These are phyloP conservation scores for Cataglyphis livida DNA, from an alignment of 2,888 invertebrate genomes.

Conservation along the genomic window DNA sequence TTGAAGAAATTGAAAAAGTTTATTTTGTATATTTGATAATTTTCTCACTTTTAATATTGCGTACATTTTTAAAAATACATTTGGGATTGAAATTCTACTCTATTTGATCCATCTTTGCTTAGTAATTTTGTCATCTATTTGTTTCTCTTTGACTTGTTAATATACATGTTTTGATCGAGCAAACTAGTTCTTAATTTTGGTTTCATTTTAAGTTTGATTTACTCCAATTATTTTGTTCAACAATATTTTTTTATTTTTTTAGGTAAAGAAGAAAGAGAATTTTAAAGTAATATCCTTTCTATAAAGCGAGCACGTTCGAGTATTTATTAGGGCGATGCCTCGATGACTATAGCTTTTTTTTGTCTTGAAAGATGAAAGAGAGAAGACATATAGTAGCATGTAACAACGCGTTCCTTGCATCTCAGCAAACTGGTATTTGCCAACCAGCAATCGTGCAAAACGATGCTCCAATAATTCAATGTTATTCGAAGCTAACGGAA, in stretches of 20 bases:
- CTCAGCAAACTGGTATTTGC: conserved; percentile 62
- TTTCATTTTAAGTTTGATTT: neutral
- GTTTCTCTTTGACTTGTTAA: neutral
- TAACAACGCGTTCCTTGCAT: conserved; percentile 48
- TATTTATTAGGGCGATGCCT: too few relatives aligned
- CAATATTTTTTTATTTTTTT: neutral
- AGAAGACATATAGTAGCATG: conserved; percentile 22
- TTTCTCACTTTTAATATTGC: neutral
- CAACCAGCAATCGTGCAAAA: conserved; percentile 62
- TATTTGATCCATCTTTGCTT: neutral
- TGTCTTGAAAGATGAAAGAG: neutral
- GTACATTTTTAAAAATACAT: neutral
- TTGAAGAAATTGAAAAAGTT: neutral
- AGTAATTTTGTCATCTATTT: neutral
- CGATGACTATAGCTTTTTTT: conserved; percentile 1
- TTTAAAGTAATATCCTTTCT: neutral
- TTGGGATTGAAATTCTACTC: neutral
- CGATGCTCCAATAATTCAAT: conserved; percentile 69
- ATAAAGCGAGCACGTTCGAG: too few relatives aligned
- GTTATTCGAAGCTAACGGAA: conserved; percentile 67
- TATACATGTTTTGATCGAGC: neutral
- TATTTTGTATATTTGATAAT: neutral
- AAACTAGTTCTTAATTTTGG: neutral
- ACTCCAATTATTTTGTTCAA: neutral
- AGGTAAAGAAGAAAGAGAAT: neutral